These are phyloP conservation scores for Acheta domesticus DNA, from an alignment of 2,888 invertebrate genomes.

Conservation along the genomic window DNA sequence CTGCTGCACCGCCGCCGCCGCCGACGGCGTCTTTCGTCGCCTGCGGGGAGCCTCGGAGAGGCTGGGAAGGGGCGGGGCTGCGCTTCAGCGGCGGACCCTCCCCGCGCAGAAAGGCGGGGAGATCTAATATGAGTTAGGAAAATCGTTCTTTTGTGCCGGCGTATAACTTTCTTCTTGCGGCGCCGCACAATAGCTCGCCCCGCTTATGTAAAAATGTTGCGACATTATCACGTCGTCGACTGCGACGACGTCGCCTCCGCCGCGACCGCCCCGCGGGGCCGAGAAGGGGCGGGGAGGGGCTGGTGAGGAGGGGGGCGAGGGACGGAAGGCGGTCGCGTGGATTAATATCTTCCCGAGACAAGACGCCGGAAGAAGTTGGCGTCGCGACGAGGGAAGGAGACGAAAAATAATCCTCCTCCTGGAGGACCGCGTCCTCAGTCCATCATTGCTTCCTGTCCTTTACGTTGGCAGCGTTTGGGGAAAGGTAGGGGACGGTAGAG, in stretches of 20 bases:
- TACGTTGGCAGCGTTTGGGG: too few species aligned
- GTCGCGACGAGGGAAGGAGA: background rate
- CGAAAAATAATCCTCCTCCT: constrained; percentile 9
- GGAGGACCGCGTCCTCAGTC: background rate
- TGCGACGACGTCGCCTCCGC: background rate
- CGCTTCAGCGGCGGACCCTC: background rate
- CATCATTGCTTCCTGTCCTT: too few species aligned
- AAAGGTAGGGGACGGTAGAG: too few species aligned
- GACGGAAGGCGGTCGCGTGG: background rate
- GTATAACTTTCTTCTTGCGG: constrained; percentile 18
- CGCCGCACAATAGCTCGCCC: constrained; percentile 11
- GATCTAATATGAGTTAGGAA: constrained; percentile 18
- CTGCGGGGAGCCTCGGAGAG: background rate
- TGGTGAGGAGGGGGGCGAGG: background rate
- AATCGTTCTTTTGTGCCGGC: constrained; percentile 7
- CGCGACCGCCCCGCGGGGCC: background rate
- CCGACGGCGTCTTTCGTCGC: background rate
- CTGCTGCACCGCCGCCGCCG: background rate
- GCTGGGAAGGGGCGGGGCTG: background rate
- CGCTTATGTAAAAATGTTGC: constrained; percentile 18
- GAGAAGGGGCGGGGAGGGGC: background rate
- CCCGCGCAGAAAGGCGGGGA: background rate
- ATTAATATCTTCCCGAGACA: constrained; percentile 8
- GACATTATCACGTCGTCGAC: constrained; percentile 18
- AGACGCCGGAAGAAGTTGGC: background rate